phyloP scores from a whole-genome alignment of 2,113 vertebrate species.

The Eublepharis macularius region DNA sequence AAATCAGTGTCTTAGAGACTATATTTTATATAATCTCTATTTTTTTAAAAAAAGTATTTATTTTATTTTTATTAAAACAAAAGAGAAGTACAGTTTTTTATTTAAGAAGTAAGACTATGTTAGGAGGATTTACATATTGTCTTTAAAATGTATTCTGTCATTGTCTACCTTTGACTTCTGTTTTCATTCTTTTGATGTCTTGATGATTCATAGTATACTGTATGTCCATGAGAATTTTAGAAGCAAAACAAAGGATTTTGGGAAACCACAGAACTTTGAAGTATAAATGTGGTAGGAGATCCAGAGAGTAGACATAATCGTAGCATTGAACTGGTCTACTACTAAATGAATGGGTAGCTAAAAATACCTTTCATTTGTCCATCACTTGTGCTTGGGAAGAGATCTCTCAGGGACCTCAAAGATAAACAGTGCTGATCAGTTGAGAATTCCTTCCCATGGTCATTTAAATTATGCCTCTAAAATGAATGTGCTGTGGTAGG shows the following conservation, averaged over 20 bases:
- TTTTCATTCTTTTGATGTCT: background rate
- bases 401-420: background rate
- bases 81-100: no score
- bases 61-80: no score
- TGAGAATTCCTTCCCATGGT: conserved; percentile 29
- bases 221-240: accelerated
- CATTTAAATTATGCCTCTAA: background rate
- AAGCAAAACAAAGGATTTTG: conserved; percentile 35
- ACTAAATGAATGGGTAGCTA: background rate
- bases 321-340: background rate
- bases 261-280: conserved; percentile 41
- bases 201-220: background rate
- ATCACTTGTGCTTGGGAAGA: background rate
- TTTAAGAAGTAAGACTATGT: background rate
- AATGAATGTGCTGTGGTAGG: conserved; percentile 22
- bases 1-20: background rate
- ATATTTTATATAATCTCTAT: background rate
- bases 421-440: background rate
- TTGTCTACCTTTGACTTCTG: background rate
- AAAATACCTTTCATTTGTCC: background rate
- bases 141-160: background rate
- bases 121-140: background rate
- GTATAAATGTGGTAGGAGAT: background rate
- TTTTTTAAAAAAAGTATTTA: background rate
- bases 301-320: conserved; percentile 12